Percentiles rank a stretch among this genome's conserved stretches.
phyloP scores from a whole-genome alignment of 2,888 invertebrate genomes.

The Synergus umbraculus region DNA sequence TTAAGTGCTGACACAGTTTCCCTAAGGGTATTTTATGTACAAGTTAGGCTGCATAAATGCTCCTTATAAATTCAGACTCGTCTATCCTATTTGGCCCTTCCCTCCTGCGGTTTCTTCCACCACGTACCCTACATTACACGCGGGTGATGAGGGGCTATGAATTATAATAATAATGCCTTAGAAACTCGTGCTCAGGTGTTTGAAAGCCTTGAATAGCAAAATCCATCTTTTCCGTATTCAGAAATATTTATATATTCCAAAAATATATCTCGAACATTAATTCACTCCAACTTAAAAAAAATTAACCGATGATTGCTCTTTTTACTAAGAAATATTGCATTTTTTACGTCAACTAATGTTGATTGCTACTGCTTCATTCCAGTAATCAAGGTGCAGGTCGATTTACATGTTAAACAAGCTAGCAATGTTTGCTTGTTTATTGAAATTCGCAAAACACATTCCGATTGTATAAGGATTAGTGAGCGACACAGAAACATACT shows the following conservation, averaged over 20 bases:
- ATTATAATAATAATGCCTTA: constrained; percentile 27
- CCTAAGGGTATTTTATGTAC: constrained; percentile 38
- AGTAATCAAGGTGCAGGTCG: background rate
- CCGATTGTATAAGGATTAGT: constrained; percentile 16
- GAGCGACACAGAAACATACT: background rate
- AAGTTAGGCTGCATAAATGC: constrained; percentile 39
- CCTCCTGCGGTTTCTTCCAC: constrained; percentile 9
- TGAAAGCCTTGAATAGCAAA: background rate
- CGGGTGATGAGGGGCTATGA: constrained; percentile 25
- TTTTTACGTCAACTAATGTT: background rate
- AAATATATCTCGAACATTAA: background rate
- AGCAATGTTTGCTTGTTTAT: background rate
- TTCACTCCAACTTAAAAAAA: background rate
- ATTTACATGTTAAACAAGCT: background rate
- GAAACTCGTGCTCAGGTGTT: constrained; percentile 17
- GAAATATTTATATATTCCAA: background rate
- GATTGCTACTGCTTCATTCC: background rate
- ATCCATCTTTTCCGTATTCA: background rate
- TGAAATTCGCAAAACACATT: constrained; percentile 6
- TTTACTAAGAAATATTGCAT: background rate
- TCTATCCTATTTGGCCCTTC: constrained; percentile 36
- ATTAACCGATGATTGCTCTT: no score
- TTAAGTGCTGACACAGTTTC: constrained; percentile 29
- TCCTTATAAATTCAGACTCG: constrained; percentile 37
- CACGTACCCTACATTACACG: constrained; percentile 34